phyloP scores from a whole-genome alignment of 2,888 invertebrate genomes.

The Stegana nigrithorax region DNA sequence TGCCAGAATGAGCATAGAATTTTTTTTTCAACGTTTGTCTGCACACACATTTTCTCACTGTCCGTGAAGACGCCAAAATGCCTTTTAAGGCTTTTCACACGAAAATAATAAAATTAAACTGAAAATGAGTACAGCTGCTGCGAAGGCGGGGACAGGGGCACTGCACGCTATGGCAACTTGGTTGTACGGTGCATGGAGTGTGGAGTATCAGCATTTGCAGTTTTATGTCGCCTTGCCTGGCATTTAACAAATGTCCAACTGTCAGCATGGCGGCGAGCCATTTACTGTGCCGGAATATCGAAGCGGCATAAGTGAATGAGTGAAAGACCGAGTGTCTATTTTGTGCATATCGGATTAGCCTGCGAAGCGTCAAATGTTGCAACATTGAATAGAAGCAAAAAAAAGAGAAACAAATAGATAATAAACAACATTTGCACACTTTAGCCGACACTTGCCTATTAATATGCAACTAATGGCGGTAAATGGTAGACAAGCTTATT shows the following conservation, averaged over 20 bases:
- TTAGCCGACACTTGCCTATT: slow-evolving; percentile 41
- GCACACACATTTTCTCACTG: too few species aligned
- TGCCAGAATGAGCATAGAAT: slow-evolving; percentile 4
- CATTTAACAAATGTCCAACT: slow-evolving; percentile 26
- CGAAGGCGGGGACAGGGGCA: too few species aligned
- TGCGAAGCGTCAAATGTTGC: background rate
- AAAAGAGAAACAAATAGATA: too few species aligned
- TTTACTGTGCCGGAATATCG: background rate
- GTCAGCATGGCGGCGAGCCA: slow-evolving; percentile 2
- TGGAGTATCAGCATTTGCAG: too few species aligned
- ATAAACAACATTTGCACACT: background rate
- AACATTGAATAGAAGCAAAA: too few species aligned
- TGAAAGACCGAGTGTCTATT: too few species aligned
- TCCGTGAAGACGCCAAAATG: slow-evolving; percentile 34
- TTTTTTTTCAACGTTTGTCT: background rate
- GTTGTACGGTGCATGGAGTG: too few species aligned
- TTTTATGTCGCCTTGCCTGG: slow-evolving; percentile 42
- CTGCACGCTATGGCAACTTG: too few species aligned
- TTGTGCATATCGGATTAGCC: background rate
- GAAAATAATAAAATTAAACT: background rate
- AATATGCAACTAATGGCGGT: slow-evolving; percentile 60
- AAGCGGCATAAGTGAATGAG: too few species aligned
- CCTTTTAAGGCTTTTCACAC: slow-evolving; percentile 41
- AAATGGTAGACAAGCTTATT: too few species aligned
- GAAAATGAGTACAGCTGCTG: too few species aligned